A percentile compares a stretch with the other conserved stretches of the same genome.
These are phyloP conservation scores for Oreochromis tanganicae DNA, from an alignment of 2,113 vertebrate species.

Conservation along the genomic window DNA sequence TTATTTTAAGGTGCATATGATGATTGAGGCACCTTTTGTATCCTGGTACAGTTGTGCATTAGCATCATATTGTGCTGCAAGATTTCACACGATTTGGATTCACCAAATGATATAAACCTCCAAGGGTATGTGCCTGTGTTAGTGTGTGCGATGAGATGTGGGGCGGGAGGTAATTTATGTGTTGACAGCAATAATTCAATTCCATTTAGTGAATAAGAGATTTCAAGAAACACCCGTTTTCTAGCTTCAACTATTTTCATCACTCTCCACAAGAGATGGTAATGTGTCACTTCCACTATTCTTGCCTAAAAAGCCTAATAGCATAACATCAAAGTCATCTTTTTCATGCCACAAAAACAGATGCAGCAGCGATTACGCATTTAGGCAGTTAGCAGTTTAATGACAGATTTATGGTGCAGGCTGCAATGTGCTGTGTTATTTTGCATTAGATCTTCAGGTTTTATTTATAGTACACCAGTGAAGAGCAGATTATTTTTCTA, in stretches of 20 bases:
- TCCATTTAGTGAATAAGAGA: constrained; percentile 53
- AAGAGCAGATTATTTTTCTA: background rate
- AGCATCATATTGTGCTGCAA: background rate
- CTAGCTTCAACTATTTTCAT: constrained; percentile 1
- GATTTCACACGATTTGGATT: constrained; percentile 21
- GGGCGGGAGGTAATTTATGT: constrained; percentile 19
- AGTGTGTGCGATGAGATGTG: background rate
- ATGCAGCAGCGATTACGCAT: background rate
- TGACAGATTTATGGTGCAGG: constrained; percentile 21
- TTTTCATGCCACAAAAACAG: background rate
- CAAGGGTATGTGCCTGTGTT: background rate
- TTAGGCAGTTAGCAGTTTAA: background rate
- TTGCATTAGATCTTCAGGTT: constrained; percentile 6
- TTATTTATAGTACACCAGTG: background rate
- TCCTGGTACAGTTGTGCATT: background rate
- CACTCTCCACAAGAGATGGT: background rate
- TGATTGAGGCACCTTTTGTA: background rate
- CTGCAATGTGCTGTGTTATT: constrained; percentile 27
- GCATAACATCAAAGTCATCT: background rate
- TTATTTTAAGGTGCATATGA: background rate
- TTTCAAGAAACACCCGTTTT: constrained; percentile 20
- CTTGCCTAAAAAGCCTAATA: constrained; percentile 18
- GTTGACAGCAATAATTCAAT: constrained; percentile 53
- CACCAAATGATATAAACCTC: background rate
- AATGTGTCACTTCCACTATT: constrained; percentile 34